Percentiles rank a stretch among this genome's conserved stretches.
These are phyloP conservation scores for Zalophus californianus DNA, from an alignment of 2,797 vertebrate species.

Conservation along the genomic window DNA sequence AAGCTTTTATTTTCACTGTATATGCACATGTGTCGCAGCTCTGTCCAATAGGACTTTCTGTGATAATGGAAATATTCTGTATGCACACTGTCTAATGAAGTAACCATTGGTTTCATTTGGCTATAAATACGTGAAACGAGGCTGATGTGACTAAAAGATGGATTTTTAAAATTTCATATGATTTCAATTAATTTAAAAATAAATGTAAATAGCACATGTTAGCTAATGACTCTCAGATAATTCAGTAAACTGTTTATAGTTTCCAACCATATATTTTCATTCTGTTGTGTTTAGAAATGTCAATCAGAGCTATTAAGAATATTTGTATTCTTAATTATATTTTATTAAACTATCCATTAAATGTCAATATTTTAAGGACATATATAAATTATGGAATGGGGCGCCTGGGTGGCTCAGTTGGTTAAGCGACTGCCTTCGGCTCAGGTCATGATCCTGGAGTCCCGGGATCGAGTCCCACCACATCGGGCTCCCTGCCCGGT, in stretches of 20 bases:
- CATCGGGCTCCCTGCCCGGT: too few relatives aligned
- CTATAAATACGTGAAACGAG: neutral
- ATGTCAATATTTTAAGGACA: neutral
- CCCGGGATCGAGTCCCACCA: too few relatives aligned
- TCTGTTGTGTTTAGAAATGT: neutral
- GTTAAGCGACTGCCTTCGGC: too few relatives aligned
- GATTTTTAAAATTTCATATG: neutral
- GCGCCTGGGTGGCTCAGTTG: too few relatives aligned
- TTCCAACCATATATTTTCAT: neutral
- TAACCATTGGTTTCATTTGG: neutral
- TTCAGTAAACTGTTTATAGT: neutral
- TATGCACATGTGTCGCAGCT: neutral
- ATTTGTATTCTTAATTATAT: neutral
- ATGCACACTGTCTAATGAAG: neutral
- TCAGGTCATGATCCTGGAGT: too few relatives aligned
- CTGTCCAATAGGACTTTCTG: neutral
- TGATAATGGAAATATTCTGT: neutral
- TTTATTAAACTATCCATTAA: neutral
- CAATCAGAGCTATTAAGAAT: neutral
- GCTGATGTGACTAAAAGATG: neutral
- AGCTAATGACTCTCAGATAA: neutral
- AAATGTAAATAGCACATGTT: neutral
- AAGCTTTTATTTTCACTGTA: neutral
- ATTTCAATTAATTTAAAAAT: constrained; percentile 8
- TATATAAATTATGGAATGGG: neutral